phyloP scores from a whole-genome alignment of 2,888 invertebrate species.

The Leptinotarsa juncta region DNA sequence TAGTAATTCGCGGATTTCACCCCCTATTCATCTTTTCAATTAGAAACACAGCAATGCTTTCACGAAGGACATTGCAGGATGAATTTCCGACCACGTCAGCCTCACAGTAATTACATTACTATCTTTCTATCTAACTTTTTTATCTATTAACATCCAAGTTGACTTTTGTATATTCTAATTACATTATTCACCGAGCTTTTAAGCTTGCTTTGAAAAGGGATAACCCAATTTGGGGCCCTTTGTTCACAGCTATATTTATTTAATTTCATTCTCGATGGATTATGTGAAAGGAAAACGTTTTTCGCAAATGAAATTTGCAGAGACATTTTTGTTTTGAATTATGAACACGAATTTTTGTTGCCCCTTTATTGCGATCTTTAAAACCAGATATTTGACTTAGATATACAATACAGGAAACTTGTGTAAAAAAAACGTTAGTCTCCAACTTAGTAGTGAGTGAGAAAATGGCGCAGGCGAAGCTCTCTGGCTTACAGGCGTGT shows the following conservation, averaged over 20 bases:
- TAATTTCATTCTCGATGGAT: slow-evolving; percentile 39
- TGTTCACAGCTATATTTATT: slow-evolving; percentile 45
- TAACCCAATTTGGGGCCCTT: slow-evolving; percentile 45
- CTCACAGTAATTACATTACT: slow-evolving; percentile 64
- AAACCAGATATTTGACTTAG: too few relatives aligned
- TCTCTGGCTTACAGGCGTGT: too few relatives aligned
- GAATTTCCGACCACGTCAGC: slow-evolving; percentile 12
- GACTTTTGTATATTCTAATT: slow-evolving; percentile 64
- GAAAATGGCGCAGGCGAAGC: too few relatives aligned
- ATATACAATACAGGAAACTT: too few relatives aligned
- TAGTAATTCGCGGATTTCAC: too few relatives aligned
- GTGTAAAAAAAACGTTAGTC: too few relatives aligned
- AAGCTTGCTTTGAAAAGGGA: slow-evolving; percentile 41
- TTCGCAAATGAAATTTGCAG: slow-evolving; percentile 24
- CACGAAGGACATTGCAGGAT: slow-evolving; percentile 4
- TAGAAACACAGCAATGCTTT: slow-evolving; percentile 16
- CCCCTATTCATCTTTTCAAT: not conserved
- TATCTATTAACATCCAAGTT: slow-evolving; percentile 63
- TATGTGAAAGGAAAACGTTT: slow-evolving; percentile 29
- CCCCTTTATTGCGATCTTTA: not conserved
- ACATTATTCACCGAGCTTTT: slow-evolving; percentile 59
- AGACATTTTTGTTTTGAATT: not conserved
- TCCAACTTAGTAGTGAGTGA: too few relatives aligned
- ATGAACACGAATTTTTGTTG: not conserved
- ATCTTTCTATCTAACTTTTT: slow-evolving; percentile 63